Evolutionary conservation across 1,140 invertebrate species (phyloP), one percentile per base, ranked within the genome.

Genomic region (Bombus picipes): DNA sequence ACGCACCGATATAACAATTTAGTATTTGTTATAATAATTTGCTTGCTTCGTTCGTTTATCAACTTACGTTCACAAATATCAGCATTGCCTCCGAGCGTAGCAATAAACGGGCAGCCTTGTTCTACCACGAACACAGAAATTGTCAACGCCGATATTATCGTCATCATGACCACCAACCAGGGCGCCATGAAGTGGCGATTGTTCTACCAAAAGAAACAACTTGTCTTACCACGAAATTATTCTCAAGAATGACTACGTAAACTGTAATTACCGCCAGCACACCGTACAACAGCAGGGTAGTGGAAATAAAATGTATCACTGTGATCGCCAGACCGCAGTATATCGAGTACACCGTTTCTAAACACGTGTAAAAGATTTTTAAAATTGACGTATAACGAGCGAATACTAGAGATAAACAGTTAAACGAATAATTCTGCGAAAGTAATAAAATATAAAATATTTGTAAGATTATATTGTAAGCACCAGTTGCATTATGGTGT

Each of bases 111-210:
- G 90, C 93, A 92, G 87, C 93, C 90, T 89, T 95, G 88, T 90
- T 94, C 91, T 39, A 95, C 91, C 34, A 95, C 84, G 83, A 95
- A 94, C 34, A 95, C 43, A 13, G 93, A 94, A 71, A 95, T 92
- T 15, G 93, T 89, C 66, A 93, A 57, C 1, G 93, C 92, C 18
- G 93, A 92, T 83, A 95, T 94, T 87, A 94, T 93, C 80, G 94
- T 94, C 90, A 95, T 94, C 92, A 94, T 94, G 25, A 94, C 91
- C 91, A 93, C 94, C 93, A 96, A 93, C 95, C 95, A 96, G 5
- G 95, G 95, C 53, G 94, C 86, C 90, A 96, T 94, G 12, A 95
- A 94, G 59, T 94, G 94, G 76, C 95, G 94, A 84, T 95, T 94
- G 65, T 94, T 94, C 95, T 96, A 86, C 18, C 47, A 85, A 88